Percentiles rank a stretch among this genome's conserved stretches.
Evolutionary conservation across 2,888 invertebrate species (phyloP).

Genomic region (Rhingia campestris): DNA sequence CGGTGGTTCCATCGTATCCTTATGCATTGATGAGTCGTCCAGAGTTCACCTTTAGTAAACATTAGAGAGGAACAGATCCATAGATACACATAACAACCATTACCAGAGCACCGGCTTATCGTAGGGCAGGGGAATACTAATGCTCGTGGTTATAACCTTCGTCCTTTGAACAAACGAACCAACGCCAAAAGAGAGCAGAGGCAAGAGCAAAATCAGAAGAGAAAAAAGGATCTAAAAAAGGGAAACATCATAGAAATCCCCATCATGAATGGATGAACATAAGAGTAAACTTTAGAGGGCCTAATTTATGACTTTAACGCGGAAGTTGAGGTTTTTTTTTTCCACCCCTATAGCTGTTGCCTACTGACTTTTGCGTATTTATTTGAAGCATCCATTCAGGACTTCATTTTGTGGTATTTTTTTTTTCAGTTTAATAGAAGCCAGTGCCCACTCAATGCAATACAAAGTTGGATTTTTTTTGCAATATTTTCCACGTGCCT

Average conservation of each 20-base stretch:
- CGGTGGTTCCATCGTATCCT: constrained; percentile 5
- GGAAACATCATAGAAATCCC: constrained; percentile 47
- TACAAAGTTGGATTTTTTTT: constrained; percentile 25
- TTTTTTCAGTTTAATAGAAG: not conserved
- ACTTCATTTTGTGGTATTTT: constrained; percentile 51
- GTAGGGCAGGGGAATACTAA: constrained; percentile 17
- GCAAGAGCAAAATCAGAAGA: not conserved
- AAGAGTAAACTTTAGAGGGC: constrained; percentile 64
- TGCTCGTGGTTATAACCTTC: constrained; percentile 67
- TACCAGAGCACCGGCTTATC: constrained; percentile 1
- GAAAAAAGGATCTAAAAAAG: not conserved
- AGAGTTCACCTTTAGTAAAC: constrained; percentile 65
- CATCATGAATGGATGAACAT: constrained; percentile 67
- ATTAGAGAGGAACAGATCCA: constrained; percentile 33
- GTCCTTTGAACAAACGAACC: constrained; percentile 50
- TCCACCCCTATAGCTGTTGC: not conserved
- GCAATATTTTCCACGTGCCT: constrained; percentile 24
- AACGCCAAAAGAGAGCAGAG: constrained; percentile 23
- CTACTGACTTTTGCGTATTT: constrained; percentile 32
- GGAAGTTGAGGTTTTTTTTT: constrained; percentile 55
- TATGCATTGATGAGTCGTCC: constrained; percentile 10
- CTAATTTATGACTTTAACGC: constrained; percentile 73
- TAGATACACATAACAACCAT: constrained; percentile 52
- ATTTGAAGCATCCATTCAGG: constrained; percentile 44
- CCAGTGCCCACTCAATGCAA: constrained; percentile 34